phyloP scores from a whole-genome alignment of 1,140 invertebrate genomes.

The Leptopilina boulardi region DNA sequence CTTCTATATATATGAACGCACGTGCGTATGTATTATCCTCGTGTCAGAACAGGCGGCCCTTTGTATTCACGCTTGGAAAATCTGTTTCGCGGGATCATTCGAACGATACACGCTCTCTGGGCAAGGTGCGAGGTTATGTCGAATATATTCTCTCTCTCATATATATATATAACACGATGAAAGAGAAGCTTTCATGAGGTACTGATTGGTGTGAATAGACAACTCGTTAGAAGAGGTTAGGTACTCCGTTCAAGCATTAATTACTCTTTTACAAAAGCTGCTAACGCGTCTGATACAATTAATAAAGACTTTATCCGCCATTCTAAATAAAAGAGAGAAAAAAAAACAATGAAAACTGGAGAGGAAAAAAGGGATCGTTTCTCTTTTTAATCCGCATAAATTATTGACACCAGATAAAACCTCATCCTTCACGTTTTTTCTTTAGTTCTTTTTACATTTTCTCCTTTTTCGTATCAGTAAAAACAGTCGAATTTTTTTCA shows the following conservation, averaged over 20 bases:
- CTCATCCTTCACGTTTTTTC: background rate
- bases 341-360: background rate
- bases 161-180: background rate
- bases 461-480: background rate
- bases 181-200: constrained; percentile 35
- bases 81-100: constrained; percentile 35
- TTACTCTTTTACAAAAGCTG: constrained; percentile 17
- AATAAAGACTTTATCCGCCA: constrained; percentile 5
- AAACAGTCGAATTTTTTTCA: too few relatives aligned
- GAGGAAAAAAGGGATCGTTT: background rate
- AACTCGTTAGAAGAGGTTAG: constrained; percentile 24
- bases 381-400: constrained; percentile 10
- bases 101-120: background rate
- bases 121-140: constrained; percentile 35
- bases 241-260: background rate
- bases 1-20: background rate
- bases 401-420: constrained; percentile 17
- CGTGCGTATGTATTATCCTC: constrained; percentile 28
- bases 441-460: background rate
- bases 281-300: background rate
- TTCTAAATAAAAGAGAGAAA: background rate
- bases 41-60: constrained; percentile 30
- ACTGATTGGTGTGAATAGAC: constrained; percentile 29
- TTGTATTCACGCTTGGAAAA: constrained; percentile 34
- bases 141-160: background rate